Evolutionary conservation across 2,888 invertebrate genomes (phyloP).

Genomic region (Rhimphoctona megacephalus): DNA sequence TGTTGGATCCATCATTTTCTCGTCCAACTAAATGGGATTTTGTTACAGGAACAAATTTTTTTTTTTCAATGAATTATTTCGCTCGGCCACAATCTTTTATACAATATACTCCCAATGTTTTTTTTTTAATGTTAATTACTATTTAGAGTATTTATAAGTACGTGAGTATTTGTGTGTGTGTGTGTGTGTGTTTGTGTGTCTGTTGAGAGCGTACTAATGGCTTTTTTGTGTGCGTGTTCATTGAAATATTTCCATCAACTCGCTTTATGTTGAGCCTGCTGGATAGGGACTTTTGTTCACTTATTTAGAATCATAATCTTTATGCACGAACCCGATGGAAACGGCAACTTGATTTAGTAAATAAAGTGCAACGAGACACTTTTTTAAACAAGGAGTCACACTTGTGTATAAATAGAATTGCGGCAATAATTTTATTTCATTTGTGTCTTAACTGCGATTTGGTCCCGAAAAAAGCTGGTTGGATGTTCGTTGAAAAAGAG

Average conservation of each 20-base stretch:
- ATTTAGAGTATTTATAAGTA: constrained; percentile 9
- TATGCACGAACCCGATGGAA: neutral
- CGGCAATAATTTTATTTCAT: neutral
- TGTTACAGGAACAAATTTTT: too few species aligned
- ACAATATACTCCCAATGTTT: constrained; percentile 41
- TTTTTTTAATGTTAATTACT: constrained; percentile 17
- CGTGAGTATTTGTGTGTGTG: neutral
- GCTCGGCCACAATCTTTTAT: constrained; percentile 15
- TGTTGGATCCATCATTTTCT: too few species aligned
- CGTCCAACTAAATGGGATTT: too few species aligned
- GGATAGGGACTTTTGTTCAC: neutral
- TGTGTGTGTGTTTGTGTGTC: neutral
- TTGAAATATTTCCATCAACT: neutral
- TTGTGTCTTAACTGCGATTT: neutral
- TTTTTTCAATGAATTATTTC: neutral
- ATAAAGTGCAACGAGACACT: neutral
- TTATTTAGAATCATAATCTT: neutral
- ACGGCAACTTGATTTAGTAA: neutral
- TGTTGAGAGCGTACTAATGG: neutral
- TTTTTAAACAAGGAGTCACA: neutral
- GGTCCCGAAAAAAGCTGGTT: constrained; percentile 12
- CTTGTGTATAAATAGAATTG: neutral
- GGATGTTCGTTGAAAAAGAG: neutral
- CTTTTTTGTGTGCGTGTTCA: neutral
- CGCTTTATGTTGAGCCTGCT: neutral